A percentile compares a stretch with the other conserved stretches of the same genome.
Evolutionary conservation across 2,888 invertebrate species (phyloP).

Genomic region (Sinelater perroti): DNA sequence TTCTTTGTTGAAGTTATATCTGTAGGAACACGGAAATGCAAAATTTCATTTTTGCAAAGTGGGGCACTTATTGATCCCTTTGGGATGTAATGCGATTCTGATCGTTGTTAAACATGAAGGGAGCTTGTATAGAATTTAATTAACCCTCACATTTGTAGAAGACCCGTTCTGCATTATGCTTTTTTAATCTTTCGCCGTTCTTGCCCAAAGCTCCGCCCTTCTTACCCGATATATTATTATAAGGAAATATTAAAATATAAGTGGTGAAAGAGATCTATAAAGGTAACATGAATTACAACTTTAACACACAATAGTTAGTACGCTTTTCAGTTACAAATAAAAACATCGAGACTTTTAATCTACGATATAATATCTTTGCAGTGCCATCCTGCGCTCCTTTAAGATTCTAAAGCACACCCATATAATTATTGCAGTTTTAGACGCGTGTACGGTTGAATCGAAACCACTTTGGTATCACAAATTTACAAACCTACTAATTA

Average conservation of each 20-base stretch:
- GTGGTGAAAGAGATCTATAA: slow-evolving; percentile 36
- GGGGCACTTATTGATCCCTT: slow-evolving; percentile 7
- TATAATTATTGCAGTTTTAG: slow-evolving; percentile 5
- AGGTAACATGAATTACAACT: slow-evolving; percentile 36
- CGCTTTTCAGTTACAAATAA: slow-evolving; percentile 6
- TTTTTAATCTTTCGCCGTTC: too few species aligned
- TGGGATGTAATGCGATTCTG: slow-evolving; percentile 4
- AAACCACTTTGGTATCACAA: slow-evolving; percentile 39
- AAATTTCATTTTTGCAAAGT: neutral
- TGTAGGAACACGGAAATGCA: too few species aligned
- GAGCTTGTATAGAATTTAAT: slow-evolving; percentile 11
- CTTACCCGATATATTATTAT: slow-evolving; percentile 18
- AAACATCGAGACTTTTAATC: slow-evolving; percentile 19
- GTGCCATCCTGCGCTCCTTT: slow-evolving; percentile 1
- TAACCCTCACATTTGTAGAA: neutral
- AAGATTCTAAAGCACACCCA: slow-evolving; percentile 21
- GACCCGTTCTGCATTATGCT: neutral
- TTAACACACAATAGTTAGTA: slow-evolving; percentile 30
- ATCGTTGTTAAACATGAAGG: neutral
- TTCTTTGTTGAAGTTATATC: too few species aligned
- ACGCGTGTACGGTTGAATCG: slow-evolving; percentile 15
- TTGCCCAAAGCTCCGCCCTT: too few species aligned
- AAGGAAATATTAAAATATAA: slow-evolving; percentile 27
- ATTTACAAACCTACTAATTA: slow-evolving; percentile 35
- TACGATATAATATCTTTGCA: neutral